Percentiles rank a stretch among this genome's conserved stretches.
These are phyloP conservation scores for Burhinus oedicnemus DNA, from an alignment of 2,113 vertebrate species.

Conservation along the genomic window DNA sequence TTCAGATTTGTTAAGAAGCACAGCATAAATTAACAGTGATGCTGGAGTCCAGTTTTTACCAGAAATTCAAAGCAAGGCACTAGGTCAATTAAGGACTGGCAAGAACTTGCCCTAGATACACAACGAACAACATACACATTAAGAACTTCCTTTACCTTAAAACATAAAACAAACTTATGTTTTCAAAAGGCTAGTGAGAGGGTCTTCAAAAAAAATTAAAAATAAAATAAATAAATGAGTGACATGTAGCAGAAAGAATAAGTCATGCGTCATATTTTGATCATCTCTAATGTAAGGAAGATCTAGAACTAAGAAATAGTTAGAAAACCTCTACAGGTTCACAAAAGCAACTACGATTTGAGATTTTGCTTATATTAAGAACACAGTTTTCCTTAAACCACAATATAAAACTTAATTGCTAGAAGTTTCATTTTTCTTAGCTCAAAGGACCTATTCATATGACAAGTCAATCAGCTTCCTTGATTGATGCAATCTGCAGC, in stretches of 20 bases:
- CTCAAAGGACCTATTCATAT: background rate
- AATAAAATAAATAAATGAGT: background rate
- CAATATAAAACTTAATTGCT: background rate
- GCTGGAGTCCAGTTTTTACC: background rate
- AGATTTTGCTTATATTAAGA: background rate
- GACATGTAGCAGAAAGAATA: background rate
- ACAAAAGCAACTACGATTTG: background rate
- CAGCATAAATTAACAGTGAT: background rate
- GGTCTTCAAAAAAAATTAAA: background rate
- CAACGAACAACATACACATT: rapidly evolving
- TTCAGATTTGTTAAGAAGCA: background rate
- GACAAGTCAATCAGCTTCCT: background rate
- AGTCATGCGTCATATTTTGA: background rate
- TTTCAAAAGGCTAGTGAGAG: background rate
- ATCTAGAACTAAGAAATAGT: background rate
- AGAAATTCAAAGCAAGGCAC: background rate
- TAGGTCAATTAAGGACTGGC: background rate
- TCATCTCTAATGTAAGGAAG: background rate
- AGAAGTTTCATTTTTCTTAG: background rate
- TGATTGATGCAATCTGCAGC: background rate
- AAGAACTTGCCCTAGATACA: background rate
- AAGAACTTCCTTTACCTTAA: background rate
- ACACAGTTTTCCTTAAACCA: background rate
- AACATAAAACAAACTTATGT: background rate
- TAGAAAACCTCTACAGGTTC: background rate